Base-by-base conservation (phyloP, 2,888 invertebrate species). In the Hemithea aestivaria region DNA sequence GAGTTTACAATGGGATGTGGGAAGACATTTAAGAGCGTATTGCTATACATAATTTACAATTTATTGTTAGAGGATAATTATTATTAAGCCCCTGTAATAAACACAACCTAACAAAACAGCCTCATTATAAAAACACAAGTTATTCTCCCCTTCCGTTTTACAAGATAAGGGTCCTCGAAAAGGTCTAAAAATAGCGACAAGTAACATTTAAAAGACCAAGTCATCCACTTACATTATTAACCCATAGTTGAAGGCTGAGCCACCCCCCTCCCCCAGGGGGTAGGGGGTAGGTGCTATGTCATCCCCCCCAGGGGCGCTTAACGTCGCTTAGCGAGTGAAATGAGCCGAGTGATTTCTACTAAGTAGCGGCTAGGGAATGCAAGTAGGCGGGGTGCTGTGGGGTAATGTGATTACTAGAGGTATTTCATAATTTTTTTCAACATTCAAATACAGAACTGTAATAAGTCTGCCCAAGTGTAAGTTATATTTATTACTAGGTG, bases 321-420 rank as follows among this genome's bases (percentile, higher is more conserved):
- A 36, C 42, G 27, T 31, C 38, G 42, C 51, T 47, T 42, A 46
- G 46, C 34, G 41, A 28, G 49, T 36, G 46, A 46, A 49, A 52
- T 50, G 52, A 44, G 45, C 47, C 50, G 39, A 35, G 40, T 52
- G 52, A 50, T 52, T 50, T 42, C 32, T 25, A 31, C 50, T 45
- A 51, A 51, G 51, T 45, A 42, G 45, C 36, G 33, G 31, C 38
- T 28, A 37, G 49, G 36, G 41, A 42, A 42, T 42, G 41, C 41
- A 42, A 29, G 36, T 33, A 41, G 41, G 8, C 10, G 7, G n/a
- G 22, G 36, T 26, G 36, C n/a, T 20, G 8, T 1, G 26, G 36
- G 7, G 3, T 8, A 3, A 12, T 32, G 25, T 20, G 10, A 7
- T 35, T 27, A 35, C 30, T 22, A 1, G 2, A 3, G 4, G 8